Conservation (phyloP, 1,140 invertebrate species). For the Tetraneura akinire region DNA sequence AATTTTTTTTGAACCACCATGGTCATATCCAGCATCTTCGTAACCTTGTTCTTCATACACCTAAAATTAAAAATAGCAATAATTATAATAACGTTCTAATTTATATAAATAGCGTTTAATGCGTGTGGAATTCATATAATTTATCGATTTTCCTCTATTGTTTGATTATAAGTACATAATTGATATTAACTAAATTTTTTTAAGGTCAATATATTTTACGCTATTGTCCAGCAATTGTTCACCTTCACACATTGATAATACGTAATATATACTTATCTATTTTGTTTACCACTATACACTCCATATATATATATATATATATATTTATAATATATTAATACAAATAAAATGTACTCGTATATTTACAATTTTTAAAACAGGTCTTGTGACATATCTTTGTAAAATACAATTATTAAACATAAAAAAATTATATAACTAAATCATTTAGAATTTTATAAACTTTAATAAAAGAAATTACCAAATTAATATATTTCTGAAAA, state of each 20-base stretch:
- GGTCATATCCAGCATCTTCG: conserved; percentile 76
- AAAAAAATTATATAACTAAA: not conserved
- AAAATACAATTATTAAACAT: no score
- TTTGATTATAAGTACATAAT: not conserved
- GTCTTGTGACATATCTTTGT: no score
- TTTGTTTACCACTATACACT: not conserved
- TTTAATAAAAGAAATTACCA: conserved; percentile 3
- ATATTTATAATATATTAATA: not conserved
- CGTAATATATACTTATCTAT: not conserved
- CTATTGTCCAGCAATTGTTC: conserved; percentile 28
- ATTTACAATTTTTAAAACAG: no score
- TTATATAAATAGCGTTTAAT: conserved; percentile 21
- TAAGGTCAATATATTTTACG: conserved; percentile 18
- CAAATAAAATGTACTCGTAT: not conserved
- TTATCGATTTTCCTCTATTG: conserved; percentile 26
- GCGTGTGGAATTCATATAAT: not conserved
- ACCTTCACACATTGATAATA: conserved; percentile 26
- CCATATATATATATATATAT: no score
- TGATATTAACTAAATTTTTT: not conserved
- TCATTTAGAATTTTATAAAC: conserved; percentile 20
- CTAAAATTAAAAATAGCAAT: conserved; percentile 55
- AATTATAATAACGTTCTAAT: conserved; percentile 35
- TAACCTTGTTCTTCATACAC: conserved; percentile 78
- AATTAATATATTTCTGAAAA: no score
- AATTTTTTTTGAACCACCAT: conserved; percentile 71